These are phyloP conservation scores for Phymastichus coffea DNA, from an alignment of 1,140 invertebrate genomes.

Conservation along the genomic window DNA sequence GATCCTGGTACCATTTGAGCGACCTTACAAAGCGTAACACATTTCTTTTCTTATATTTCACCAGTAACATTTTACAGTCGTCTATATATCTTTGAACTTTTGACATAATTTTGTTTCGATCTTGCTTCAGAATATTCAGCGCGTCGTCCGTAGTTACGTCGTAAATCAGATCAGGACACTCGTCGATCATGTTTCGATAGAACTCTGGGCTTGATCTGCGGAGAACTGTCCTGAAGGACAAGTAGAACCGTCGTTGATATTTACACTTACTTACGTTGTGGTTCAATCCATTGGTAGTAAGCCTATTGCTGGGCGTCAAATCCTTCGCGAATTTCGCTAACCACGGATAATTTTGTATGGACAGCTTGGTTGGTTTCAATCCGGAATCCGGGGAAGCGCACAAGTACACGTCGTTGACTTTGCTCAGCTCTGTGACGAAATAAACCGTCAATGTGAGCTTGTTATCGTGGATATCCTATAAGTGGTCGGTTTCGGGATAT, in stretches of 20 bases:
- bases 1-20: slow-evolving; percentile 10
- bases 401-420: background rate
- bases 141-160: slow-evolving; percentile 3
- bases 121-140: background rate
- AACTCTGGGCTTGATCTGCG: background rate
- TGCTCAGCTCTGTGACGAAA: background rate
- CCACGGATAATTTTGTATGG: slow-evolving; percentile 9
- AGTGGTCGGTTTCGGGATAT: background rate
- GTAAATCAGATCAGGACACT: background rate
- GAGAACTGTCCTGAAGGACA: background rate
- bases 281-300: background rate
- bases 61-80: too few relatives aligned
- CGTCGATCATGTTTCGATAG: slow-evolving; percentile 14
- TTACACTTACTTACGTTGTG: too few relatives aligned
- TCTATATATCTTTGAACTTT: slow-evolving; percentile 2
- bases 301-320: too few relatives aligned
- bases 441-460: background rate
- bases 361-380: background rate
- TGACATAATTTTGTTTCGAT: background rate
- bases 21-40: background rate
- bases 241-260: background rate
- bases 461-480: background rate
- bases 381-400: background rate
- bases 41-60: too few relatives aligned
- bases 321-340: background rate